A percentile compares a stretch with the other conserved stretches of the same genome.
Evolutionary conservation across 2,113 vertebrate genomes (phyloP).

Genomic region (Paralichthys olivaceus): DNA sequence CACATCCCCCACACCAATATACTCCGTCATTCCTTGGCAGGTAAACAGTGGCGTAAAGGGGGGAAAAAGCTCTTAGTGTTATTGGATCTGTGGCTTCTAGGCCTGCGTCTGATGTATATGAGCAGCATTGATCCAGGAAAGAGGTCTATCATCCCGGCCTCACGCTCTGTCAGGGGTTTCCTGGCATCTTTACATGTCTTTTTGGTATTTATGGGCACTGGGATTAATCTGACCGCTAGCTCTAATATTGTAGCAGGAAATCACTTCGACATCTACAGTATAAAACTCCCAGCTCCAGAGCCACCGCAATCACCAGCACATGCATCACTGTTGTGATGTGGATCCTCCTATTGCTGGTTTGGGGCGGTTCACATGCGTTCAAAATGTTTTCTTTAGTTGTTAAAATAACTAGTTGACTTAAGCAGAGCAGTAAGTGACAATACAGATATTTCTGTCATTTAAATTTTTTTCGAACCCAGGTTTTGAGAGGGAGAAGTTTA

Average conservation of each 20-base stretch:
- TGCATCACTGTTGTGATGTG: constrained; percentile 37
- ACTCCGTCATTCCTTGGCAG: constrained; percentile 68
- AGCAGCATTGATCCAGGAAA: constrained; percentile 67
- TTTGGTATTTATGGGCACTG: constrained; percentile 66
- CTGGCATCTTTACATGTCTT: constrained; percentile 74
- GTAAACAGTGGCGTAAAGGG: constrained; percentile 58
- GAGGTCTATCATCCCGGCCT: constrained; percentile 58
- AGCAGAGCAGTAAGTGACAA: too few species aligned
- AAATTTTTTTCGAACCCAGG: too few species aligned
- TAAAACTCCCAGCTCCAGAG: constrained; percentile 42
- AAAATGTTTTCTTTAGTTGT: constrained; percentile 2
- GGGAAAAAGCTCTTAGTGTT: constrained; percentile 85
- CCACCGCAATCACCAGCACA: constrained; percentile 46
- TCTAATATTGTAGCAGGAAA: constrained; percentile 67
- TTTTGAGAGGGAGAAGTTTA: not conserved
- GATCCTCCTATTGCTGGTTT: constrained; percentile 16
- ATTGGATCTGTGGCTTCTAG: constrained; percentile 82
- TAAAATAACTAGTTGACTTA: not conserved
- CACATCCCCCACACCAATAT: constrained; percentile 47
- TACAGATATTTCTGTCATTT: too few species aligned
- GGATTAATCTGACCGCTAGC: constrained; percentile 61
- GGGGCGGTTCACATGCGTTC: constrained; percentile 15
- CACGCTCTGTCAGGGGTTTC: constrained; percentile 69
- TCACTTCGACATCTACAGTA: constrained; percentile 59
- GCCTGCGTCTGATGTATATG: constrained; percentile 74